phyloP scores from a whole-genome alignment of 2,113 vertebrate genomes.

The Sciurus niger region DNA sequence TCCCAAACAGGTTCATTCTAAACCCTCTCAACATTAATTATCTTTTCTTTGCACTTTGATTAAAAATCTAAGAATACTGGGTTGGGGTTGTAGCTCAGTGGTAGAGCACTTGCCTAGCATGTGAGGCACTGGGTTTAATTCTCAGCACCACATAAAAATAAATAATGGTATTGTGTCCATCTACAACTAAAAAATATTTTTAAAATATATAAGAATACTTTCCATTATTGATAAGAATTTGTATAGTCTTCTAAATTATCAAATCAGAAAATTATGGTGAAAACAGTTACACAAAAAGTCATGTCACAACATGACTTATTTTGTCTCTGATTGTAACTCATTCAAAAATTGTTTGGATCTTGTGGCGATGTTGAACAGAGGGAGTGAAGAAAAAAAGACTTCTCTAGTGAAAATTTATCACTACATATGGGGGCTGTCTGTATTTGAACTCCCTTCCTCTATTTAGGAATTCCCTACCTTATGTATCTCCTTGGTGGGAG shows the following conservation, averaged over 20 bases:
- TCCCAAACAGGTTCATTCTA: background rate
- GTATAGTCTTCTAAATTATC: slow-evolving; percentile 36
- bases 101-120: too few relatives aligned
- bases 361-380: background rate
- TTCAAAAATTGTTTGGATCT: background rate
- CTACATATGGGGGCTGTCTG: background rate
- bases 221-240: slow-evolving; percentile 27
- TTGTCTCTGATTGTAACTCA: background rate
- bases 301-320: background rate
- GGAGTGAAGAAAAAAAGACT: background rate
- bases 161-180: too few relatives aligned
- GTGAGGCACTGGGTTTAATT: too few relatives aligned
- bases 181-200: too few relatives aligned
- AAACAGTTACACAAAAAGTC: background rate
- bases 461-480: background rate
- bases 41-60: background rate
- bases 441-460: background rate
- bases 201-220: slow-evolving; percentile 30
- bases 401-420: background rate
- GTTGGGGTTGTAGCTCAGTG: too few relatives aligned
- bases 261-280: background rate
- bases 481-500: background rate
- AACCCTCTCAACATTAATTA: background rate
- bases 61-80: background rate
- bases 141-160: too few relatives aligned